phyloP scores from a whole-genome alignment of 2,113 vertebrate species.

The Eulemur macaco region DNA sequence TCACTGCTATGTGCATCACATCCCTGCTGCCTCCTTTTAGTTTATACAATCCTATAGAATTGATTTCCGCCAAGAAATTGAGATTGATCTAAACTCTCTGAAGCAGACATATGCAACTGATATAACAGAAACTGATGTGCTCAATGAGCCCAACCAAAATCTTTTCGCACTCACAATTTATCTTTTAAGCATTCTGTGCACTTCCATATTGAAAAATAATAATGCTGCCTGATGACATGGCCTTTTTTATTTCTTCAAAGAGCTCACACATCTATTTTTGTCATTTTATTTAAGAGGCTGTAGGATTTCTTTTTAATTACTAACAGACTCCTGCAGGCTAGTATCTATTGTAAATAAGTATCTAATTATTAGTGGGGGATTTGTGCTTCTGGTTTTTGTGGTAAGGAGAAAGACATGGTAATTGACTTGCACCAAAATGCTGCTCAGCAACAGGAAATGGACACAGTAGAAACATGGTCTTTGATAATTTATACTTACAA shows the following conservation, averaged over 20 bases:
- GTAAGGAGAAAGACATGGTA: not conserved
- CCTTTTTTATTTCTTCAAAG: slow-evolving; percentile 30
- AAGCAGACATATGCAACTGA: slow-evolving; percentile 29
- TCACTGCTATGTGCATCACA: not conserved
- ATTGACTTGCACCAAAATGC: slow-evolving; percentile 5
- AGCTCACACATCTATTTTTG: slow-evolving; percentile 3
- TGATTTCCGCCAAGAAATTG: not conserved
- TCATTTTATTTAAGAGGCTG: slow-evolving; percentile 53
- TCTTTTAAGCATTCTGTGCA: not conserved
- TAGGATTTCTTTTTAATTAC: slow-evolving; percentile 61
- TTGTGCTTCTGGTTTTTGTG: not conserved
- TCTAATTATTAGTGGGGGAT: slow-evolving; percentile 41
- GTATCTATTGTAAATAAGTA: slow-evolving; percentile 45
- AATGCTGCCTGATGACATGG: not conserved
- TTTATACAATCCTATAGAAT: not conserved
- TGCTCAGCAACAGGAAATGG: not conserved
- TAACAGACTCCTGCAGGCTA: slow-evolving; percentile 36
- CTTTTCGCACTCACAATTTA: slow-evolving; percentile 31
- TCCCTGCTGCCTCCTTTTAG: not conserved
- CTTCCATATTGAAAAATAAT: slow-evolving; percentile 39
- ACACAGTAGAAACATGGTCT: not conserved
- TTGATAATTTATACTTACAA: slow-evolving; percentile 51
- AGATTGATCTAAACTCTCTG: not conserved
- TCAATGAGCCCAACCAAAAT: slow-evolving; percentile 45
- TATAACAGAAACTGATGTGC: not conserved